A percentile compares a stretch with the other conserved stretches of the same genome.
Conservation (phyloP, 2,113 vertebrate genomes). For the Beaufortia kweichowensis region DNA sequence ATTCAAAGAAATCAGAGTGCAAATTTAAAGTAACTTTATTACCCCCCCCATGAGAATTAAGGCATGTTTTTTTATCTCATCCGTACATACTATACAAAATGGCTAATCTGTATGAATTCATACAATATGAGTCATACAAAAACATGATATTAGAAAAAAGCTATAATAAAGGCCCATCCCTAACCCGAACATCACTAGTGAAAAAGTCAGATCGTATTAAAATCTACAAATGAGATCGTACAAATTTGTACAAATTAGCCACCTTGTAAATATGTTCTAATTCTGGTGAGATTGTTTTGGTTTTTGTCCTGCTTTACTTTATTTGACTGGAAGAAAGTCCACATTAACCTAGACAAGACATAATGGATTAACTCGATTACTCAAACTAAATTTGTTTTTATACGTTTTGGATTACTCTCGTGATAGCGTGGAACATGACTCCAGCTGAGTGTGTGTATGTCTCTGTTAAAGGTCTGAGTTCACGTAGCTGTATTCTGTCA, state of each 20-base stretch:
- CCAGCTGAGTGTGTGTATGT: slow-evolving; percentile 26
- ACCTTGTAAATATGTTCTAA: too few relatives aligned
- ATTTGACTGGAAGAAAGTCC: background rate
- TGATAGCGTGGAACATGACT: background rate
- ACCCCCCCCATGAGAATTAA: background rate
- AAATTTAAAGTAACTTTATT: background rate
- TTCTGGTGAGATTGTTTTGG: too few relatives aligned
- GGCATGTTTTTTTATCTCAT: background rate
- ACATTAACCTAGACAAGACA: background rate
- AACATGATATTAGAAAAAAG: too few relatives aligned
- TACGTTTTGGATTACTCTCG: slow-evolving; percentile 10
- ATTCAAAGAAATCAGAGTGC: too few relatives aligned
- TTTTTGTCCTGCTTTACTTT: background rate
- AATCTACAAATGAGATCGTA: too few relatives aligned
- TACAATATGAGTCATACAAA: too few relatives aligned
- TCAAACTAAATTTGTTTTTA: slow-evolving; percentile 34
- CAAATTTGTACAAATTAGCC: too few relatives aligned
- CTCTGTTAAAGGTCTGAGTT: slow-evolving; percentile 44
- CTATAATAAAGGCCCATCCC: too few relatives aligned
- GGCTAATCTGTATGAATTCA: too few relatives aligned
- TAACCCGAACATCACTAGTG: too few relatives aligned
- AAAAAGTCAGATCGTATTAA: too few relatives aligned
- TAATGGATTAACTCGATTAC: slow-evolving; percentile 21
- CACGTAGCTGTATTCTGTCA: slow-evolving; percentile 47
- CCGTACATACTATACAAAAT: too few relatives aligned